Evolutionary conservation across 2,888 invertebrate species (phyloP).

Genomic region (Drosophila kuntzei): DNA sequence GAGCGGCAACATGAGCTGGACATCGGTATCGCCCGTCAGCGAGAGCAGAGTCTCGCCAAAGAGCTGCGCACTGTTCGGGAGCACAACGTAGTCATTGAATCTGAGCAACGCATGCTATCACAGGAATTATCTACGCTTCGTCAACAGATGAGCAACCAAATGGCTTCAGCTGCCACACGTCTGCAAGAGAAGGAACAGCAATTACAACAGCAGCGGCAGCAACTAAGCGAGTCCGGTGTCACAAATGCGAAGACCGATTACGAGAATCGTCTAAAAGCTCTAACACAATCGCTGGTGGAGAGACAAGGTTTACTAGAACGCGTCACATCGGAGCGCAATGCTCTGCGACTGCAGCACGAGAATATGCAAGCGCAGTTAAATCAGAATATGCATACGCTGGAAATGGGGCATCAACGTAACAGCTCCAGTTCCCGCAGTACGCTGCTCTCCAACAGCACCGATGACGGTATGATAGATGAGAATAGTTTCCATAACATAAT

Average conservation of each 20-base stretch:
- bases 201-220: conserved; percentile 77
- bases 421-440: conserved; percentile 65
- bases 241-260: conserved; percentile 64
- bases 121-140: conserved; percentile 85
- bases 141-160: conserved; percentile 84
- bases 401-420: conserved; percentile 58
- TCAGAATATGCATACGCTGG: conserved; percentile 85
- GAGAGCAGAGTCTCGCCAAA: conserved; percentile 69
- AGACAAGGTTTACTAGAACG: conserved; percentile 94
- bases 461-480: conserved; percentile 87
- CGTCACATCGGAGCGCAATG: conserved; percentile 93
- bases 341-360: conserved; percentile 93
- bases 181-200: conserved; percentile 79
- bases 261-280: conserved; percentile 86
- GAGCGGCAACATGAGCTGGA: conserved; percentile 66
- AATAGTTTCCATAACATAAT: not conserved
- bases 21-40: conserved; percentile 51
- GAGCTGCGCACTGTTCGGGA: conserved; percentile 85
- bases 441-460: conserved; percentile 88
- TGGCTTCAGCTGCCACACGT: conserved; percentile 70
- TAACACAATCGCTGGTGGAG: conserved; percentile 93
- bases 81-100: conserved; percentile 84
- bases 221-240: conserved; percentile 65
- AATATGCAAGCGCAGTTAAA: conserved; percentile 86
- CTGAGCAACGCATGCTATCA: conserved; percentile 83